Evolutionary conservation across 2,888 invertebrate species (phyloP), one percentile per base, ranked within the genome.

Genomic region (Sesamia inferens): DNA sequence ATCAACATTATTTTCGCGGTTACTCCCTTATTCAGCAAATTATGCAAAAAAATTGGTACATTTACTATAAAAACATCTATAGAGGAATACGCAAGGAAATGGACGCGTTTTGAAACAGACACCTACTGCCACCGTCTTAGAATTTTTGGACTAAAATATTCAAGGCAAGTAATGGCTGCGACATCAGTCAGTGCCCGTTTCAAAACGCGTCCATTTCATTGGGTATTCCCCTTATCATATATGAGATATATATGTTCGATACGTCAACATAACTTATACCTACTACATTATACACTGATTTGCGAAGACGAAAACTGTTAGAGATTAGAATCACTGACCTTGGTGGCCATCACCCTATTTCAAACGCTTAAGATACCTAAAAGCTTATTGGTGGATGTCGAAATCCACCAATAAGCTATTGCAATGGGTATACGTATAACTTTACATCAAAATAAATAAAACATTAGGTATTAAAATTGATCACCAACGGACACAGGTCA

Each of bases 381-480:
- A 22, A 55, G 55, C 22, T 57, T 57, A 57, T 24, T 22, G 22
- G 14, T 14, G 22, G 55, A 14, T 57, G 14, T 7, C 14, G 7
- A 7, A 57, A 64, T 14, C 13, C 14, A 74, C 22, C 44, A 47
- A 39, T 47, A 10, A 44, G 10, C 13, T 61, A 8, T 39, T 24
- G 10, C 42, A 44, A 39, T 48, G 39, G 5, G 47, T 13, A 54
- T n/a, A 22, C 22, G 48, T 24, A 42, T 54, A 54, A 58, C 16
- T 31, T 42, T 57, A 66, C 57, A 59, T 47, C n/a, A 68, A 68
- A 61, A 65, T 65, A 83, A 79, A 68, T 79, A 68, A 83, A 78
- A 78, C 47, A 62, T 44, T 64, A 57, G 13, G 63, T 70, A 81
- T 81, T 72, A 63, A 77, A 81, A 84, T 81, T 84, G 68, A 81